Evolutionary conservation across 30 jellyfish, hydroid and myxozoan genomes (phyloP).

Genomic region (Pseudorhiza aurosa): DNA sequence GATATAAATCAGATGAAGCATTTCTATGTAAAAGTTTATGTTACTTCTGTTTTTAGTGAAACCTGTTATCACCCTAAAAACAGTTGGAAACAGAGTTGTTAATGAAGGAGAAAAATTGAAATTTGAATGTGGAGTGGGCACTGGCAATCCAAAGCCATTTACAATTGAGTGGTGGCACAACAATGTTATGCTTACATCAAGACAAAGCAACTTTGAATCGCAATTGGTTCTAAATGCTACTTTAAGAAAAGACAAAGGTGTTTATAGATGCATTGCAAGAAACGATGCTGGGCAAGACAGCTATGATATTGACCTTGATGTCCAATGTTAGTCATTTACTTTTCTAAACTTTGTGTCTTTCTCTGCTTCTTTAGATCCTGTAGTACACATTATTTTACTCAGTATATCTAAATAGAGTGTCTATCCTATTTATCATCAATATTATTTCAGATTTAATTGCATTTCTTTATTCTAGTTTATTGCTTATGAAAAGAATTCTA

Average conservation of each 20-base stretch:
- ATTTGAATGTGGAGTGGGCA: constrained; percentile 70
- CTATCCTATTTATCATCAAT: too few species aligned
- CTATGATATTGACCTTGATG: constrained; percentile 28
- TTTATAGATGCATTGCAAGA: constrained; percentile 71
- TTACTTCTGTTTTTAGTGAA: constrained; percentile 2
- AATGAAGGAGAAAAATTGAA: constrained; percentile 65
- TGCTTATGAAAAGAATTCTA: too few species aligned
- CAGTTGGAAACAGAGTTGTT: constrained; percentile 25
- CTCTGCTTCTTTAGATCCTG: too few species aligned
- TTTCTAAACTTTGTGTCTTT: too few species aligned
- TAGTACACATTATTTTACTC: too few species aligned
- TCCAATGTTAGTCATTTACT: constrained; percentile 38
- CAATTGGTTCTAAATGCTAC: constrained; percentile 62
- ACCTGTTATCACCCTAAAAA: constrained; percentile 43
- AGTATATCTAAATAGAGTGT: too few species aligned
- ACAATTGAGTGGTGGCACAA: constrained; percentile 82
- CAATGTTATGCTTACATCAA: constrained; percentile 32
- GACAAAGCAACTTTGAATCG: constrained; percentile 37
- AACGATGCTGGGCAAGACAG: constrained; percentile 62
- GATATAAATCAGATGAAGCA: too few species aligned
- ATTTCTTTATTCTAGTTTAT: too few species aligned
- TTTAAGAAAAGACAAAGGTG: constrained; percentile 56
- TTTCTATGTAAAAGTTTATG: too few species aligned
- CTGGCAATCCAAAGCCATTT: constrained; percentile 91
- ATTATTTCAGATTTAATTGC: too few species aligned